These are phyloP conservation scores for Apogon talboti DNA, from an alignment of 2,797 vertebrate genomes.

Conservation along the genomic window DNA sequence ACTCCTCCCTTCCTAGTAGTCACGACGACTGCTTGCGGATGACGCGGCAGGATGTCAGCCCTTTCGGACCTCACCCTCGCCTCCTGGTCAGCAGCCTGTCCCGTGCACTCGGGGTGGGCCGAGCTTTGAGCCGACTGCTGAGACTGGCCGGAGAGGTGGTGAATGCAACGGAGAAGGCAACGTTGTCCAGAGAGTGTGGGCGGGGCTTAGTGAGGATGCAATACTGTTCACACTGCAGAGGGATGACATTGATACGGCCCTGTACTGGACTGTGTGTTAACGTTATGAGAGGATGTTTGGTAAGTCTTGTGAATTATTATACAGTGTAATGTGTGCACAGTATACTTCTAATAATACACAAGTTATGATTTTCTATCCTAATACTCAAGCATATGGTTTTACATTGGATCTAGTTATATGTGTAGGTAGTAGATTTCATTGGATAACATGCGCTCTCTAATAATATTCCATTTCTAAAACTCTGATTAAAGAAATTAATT, in stretches of 20 bases:
- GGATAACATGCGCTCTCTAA: too few species aligned
- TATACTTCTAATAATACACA: background rate
- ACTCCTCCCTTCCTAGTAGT: conserved; percentile 35
- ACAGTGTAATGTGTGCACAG: conserved; percentile 2
- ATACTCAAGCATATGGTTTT: too few species aligned
- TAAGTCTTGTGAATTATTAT: conserved; percentile 54
- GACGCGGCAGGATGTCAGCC: conserved; percentile 87
- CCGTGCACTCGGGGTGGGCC: conserved; percentile 82
- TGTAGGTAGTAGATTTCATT: too few species aligned
- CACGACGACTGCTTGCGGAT: conserved; percentile 86
- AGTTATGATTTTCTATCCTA: too few species aligned
- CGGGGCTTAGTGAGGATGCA: conserved; percentile 89
- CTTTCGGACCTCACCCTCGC: conserved; percentile 87
- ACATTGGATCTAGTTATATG: too few species aligned
- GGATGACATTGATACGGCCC: conserved; percentile 89
- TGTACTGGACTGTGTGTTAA: conserved; percentile 90
- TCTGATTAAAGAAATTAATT: conserved; percentile 28
- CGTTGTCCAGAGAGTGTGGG: conserved; percentile 86
- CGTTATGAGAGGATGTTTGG: conserved; percentile 91
- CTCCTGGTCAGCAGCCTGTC: conserved; percentile 82
- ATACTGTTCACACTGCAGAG: conserved; percentile 92
- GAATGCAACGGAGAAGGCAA: conserved; percentile 83
- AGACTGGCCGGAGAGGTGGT: conserved; percentile 86
- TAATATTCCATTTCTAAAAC: too few species aligned
- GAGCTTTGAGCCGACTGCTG: conserved; percentile 85